Percentiles rank a stretch among this genome's conserved stretches.
Evolutionary conservation across 37 sponge, comb jelly and placozoan species (phyloP).

Genomic region (Aplysina aerophoba): DNA sequence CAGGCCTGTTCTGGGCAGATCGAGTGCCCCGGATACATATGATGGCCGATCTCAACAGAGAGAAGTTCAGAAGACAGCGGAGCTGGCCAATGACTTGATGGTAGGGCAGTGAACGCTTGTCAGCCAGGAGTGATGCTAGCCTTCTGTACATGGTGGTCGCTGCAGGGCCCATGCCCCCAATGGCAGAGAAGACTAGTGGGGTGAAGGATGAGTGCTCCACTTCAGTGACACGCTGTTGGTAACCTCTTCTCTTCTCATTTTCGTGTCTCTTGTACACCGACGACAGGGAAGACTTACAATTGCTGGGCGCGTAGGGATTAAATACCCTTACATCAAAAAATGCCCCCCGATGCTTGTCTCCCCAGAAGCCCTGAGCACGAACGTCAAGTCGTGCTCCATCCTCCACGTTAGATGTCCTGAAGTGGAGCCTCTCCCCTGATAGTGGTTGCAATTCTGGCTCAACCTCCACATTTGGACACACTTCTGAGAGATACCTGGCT

Average conservation of each 20-base stretch:
- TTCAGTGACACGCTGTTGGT: background rate
- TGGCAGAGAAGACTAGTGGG: conserved; percentile 8
- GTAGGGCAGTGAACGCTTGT: background rate
- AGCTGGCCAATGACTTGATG: background rate
- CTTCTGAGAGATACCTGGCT: background rate
- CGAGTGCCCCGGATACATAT: conserved; percentile 5
- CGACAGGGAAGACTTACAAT: too few relatives aligned
- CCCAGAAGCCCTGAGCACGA: background rate
- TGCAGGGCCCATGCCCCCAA: conserved; percentile 13
- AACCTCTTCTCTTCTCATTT: background rate
- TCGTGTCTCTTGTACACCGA: background rate
- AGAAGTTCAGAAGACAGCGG: background rate
- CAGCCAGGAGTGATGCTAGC: background rate
- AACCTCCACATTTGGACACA: background rate
- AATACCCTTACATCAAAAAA: conserved; percentile 22
- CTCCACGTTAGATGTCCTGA: background rate
- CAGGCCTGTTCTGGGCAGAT: background rate
- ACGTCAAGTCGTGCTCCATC: conserved; percentile 13
- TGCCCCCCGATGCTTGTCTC: background rate
- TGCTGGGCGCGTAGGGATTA: background rate
- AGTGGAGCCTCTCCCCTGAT: background rate
- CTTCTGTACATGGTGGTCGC: background rate
- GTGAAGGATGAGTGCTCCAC: conserved; percentile 1
- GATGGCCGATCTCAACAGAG: conserved; percentile 11
- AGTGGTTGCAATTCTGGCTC: background rate